Evolutionary conservation across 2,888 invertebrate species (phyloP).

Genomic region (Ypsolopha scabrella): DNA sequence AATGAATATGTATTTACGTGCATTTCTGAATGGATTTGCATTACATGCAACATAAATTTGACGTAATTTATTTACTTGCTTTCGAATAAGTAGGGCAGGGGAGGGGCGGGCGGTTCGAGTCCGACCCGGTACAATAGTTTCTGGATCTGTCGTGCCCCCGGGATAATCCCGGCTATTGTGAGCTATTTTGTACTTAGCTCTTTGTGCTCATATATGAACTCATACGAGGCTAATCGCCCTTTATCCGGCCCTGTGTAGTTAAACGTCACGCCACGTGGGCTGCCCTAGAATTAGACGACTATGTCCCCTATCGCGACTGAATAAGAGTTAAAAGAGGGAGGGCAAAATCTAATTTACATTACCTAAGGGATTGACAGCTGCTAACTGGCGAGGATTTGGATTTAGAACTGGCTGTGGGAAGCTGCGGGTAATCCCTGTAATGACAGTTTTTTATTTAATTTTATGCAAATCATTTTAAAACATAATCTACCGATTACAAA

Average conservation of each 20-base stretch:
- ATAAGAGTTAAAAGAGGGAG: too few species aligned
- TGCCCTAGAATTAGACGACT: too few species aligned
- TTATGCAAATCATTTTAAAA: too few species aligned
- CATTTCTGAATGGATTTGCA: neutral
- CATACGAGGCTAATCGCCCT: slow-evolving; percentile 66
- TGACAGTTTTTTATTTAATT: too few species aligned
- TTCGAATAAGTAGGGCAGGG: neutral
- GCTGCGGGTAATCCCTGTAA: too few species aligned
- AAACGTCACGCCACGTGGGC: too few species aligned
- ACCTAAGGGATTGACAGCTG: slow-evolving; percentile 50
- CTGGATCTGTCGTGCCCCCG: slow-evolving; percentile 36
- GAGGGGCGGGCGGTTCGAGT: neutral
- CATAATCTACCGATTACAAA: too few species aligned
- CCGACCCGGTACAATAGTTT: neutral
- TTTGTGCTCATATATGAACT: slow-evolving; percentile 65
- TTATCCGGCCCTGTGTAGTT: slow-evolving; percentile 32
- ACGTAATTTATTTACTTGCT: too few species aligned
- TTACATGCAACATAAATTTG: neutral
- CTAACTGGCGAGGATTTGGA: slow-evolving; percentile 19
- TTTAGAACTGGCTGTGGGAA: too few species aligned
- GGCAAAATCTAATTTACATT: slow-evolving; percentile 55
- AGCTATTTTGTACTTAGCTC: slow-evolving; percentile 64
- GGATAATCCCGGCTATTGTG: slow-evolving; percentile 64
- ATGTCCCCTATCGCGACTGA: too few species aligned
- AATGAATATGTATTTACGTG: too few species aligned